Base-by-base conservation (phyloP, 2,797 vertebrate genomes). In the Mus spretus region DNA sequence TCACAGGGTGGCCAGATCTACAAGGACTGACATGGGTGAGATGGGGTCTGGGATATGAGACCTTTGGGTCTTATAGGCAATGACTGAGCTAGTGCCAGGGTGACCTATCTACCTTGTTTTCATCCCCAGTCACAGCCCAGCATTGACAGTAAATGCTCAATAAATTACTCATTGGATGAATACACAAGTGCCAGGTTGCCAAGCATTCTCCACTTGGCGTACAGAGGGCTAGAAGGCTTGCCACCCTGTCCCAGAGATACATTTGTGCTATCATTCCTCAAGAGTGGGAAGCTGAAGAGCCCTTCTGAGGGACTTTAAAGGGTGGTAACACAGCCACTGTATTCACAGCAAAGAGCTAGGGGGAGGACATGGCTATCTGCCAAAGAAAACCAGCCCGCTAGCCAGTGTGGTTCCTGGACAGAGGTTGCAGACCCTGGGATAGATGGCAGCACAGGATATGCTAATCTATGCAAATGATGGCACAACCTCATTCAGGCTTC, bases 401-500 rank as follows among this genome's bases (percentile, higher is more conserved):
- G 80, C 74, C 87, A 94, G 40, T n/a, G n/a, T 70, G 70, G 67
- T 94, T n/a, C 67, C 70, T 26, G 24, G 77, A 61, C 82, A 92
- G 63, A 83, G 91, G 83, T 84, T 87, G 63, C 28, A 83, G 94
- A 92, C 57, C 84, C 86, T 14, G 22, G 59, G 70, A 70, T 22
- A 89, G 80, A 93, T 63, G 93, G 86, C 75, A 80, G 91, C 24
- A 44, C 20, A 44, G 75, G 50, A 17, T 82, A 94, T 95, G 97
- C 94, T 95, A 96, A 96, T 96, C 34, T 89, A 97, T 97, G 95
- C 91, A 97, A 96, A 97, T 91, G 44, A 55, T 31, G 67, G 22
- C 93, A 77, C 86, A 9, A 34, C n/a, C 28, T 17, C n/a, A 24
- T 40, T 75, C 53, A 2, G 59, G 19, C 74, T 65, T 91, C 79